Percentiles rank a stretch among this genome's conserved stretches.
These are phyloP conservation scores for Sarcophaga variegata DNA, from an alignment of 2,888 invertebrate genomes.

Conservation along the genomic window DNA sequence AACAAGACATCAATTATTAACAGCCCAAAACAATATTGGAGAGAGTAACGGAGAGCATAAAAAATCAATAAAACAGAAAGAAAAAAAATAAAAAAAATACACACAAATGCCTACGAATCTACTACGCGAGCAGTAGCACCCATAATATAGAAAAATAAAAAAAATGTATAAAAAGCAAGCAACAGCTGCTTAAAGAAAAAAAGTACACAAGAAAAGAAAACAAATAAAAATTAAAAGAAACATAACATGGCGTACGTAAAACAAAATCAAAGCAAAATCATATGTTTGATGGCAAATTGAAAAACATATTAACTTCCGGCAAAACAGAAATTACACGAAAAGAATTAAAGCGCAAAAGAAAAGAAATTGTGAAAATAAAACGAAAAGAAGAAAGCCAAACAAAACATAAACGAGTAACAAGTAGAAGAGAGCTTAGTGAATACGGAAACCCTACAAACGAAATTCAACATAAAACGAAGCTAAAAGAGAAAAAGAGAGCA, in stretches of 20 bases:
- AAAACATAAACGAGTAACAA: neutral
- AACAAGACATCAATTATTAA: slow-evolving; percentile 67
- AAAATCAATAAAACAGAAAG: slow-evolving; percentile 59
- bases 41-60: slow-evolving; percentile 26
- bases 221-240: slow-evolving; percentile 11
- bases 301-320: slow-evolving; percentile 57
- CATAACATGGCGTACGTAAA: slow-evolving; percentile 53
- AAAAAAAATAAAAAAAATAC: slow-evolving; percentile 22
- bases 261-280: slow-evolving; percentile 37
- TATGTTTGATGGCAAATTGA: slow-evolving; percentile 11
- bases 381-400: neutral
- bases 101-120: neutral
- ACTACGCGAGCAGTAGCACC: slow-evolving; percentile 7
- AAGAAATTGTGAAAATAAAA: neutral
- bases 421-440: slow-evolving; percentile 33
- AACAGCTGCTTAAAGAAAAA: slow-evolving; percentile 50
- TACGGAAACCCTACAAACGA: slow-evolving; percentile 6
- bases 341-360: neutral
- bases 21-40: slow-evolving; percentile 30
- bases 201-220: slow-evolving; percentile 24
- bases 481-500: slow-evolving; percentile 4
- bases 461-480: neutral
- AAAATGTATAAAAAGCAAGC: slow-evolving; percentile 30
- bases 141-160: slow-evolving; percentile 1
- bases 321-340: slow-evolving; percentile 15